Conservation (phyloP, 92 coral and sea anemone genomes). For the Diadumene lineata region DNA sequence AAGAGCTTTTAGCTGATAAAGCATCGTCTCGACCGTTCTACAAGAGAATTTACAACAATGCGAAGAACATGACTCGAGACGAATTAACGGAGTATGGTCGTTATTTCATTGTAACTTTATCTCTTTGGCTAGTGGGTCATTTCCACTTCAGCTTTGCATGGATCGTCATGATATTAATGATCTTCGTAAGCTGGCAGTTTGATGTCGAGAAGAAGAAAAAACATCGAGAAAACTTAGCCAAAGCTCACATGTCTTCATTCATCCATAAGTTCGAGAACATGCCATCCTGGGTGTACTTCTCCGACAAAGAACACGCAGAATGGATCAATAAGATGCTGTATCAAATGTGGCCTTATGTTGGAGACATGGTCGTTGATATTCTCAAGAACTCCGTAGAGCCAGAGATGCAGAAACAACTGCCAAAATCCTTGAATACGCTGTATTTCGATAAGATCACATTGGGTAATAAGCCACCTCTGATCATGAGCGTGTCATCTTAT, state of each 20-base stretch:
- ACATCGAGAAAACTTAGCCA: conserved; percentile 72
- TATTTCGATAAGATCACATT: conserved; percentile 91
- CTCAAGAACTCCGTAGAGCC: conserved; percentile 92
- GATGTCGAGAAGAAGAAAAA: conserved; percentile 78
- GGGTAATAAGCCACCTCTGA: conserved; percentile 84
- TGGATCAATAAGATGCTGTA: conserved; percentile 91
- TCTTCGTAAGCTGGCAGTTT: conserved; percentile 91
- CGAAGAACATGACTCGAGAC: conserved; percentile 50
- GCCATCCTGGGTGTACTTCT: conserved; percentile 92
- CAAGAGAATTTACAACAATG: conserved; percentile 69
- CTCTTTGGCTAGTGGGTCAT: conserved; percentile 90
- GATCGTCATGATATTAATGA: conserved; percentile 89
- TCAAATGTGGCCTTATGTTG: conserved; percentile 98
- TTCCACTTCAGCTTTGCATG: conserved; percentile 95
- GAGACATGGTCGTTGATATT: conserved; percentile 88
- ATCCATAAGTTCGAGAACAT: conserved; percentile 75
- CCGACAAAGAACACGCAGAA: conserved; percentile 85
- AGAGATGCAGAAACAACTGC: conserved; percentile 93
- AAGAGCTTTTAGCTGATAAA: not conserved
- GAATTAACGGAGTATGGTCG: conserved; percentile 67
- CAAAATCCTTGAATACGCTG: conserved; percentile 69
- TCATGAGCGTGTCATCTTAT: conserved; percentile 75
- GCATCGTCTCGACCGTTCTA: conserved; percentile 46
- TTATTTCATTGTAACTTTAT: conserved; percentile 71
- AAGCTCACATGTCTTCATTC: conserved; percentile 78